These are phyloP conservation scores for Baronia brevicornis DNA, from an alignment of 2,888 invertebrate species.

Conservation along the genomic window DNA sequence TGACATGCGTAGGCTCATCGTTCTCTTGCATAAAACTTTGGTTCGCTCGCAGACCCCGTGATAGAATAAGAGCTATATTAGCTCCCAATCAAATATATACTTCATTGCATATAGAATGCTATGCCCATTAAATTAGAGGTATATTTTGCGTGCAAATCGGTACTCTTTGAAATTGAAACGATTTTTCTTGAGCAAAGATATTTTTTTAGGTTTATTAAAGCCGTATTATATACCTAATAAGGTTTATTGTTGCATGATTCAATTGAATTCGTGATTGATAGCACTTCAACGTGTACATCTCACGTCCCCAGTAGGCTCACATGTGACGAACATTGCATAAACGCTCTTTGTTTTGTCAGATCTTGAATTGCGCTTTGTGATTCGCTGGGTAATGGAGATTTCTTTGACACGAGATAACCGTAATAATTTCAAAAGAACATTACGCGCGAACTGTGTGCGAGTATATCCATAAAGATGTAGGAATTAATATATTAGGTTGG, in stretches of 20 bases:
- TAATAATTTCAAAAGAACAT: no score
- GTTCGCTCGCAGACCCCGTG: no score
- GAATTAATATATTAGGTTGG: no score
- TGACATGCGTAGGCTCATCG: conserved; percentile 57
- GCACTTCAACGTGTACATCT: conserved; percentile 26
- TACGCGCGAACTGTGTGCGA: no score
- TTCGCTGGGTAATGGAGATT: conserved; percentile 25
- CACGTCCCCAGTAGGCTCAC: conserved; percentile 39
- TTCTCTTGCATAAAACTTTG: no score
- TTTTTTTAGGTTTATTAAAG: neutral
- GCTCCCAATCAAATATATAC: no score
- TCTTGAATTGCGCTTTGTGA: conserved; percentile 30
- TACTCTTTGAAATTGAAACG: conserved; percentile 12
- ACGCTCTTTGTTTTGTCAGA: conserved; percentile 36
- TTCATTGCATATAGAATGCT: conserved; percentile 1
- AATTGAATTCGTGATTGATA: conserved; percentile 1
- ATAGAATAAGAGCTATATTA: no score
- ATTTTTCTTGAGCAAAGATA: conserved; percentile 6
- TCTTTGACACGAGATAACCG: no score
- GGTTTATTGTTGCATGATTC: conserved; percentile 1
- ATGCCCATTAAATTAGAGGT: neutral
- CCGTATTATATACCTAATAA: neutral
- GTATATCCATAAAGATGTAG: no score
- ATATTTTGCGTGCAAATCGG: neutral
- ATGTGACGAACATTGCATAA: conserved; percentile 40